phyloP scores from a whole-genome alignment of 92 coral and sea anemone genomes.

The Virgularia gustaviana region DNA sequence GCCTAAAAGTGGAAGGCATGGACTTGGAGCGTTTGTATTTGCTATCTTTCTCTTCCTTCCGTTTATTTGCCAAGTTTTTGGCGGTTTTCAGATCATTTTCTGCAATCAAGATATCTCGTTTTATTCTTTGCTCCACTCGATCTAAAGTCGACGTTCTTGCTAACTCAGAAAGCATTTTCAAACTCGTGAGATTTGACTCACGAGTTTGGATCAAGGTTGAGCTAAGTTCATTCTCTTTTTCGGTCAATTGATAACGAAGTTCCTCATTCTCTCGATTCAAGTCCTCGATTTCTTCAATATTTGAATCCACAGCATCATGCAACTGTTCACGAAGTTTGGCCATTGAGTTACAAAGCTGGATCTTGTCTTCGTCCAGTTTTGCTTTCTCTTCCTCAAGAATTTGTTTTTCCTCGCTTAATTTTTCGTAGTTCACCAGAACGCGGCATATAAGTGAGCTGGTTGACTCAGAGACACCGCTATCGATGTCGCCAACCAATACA shows the following conservation, averaged over 20 bases:
- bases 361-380: slow-evolving; percentile 78
- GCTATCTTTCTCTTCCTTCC: background rate
- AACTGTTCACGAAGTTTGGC: slow-evolving; percentile 76
- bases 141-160: slow-evolving; percentile 63
- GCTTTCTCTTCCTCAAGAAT: slow-evolving; percentile 79
- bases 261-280: slow-evolving; percentile 65
- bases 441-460: slow-evolving; percentile 19
- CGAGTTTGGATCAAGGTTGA: slow-evolving; percentile 55
- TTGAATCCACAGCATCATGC: slow-evolving; percentile 88
- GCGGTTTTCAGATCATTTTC: slow-evolving; percentile 21
- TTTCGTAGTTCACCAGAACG: slow-evolving; percentile 21
- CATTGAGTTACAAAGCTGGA: slow-evolving; percentile 73
- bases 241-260: slow-evolving; percentile 52
- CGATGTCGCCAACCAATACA: slow-evolving; percentile 14
- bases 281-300: slow-evolving; percentile 91
- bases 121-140: slow-evolving; percentile 59
- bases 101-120: slow-evolving; percentile 42
- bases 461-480: slow-evolving; percentile 17
- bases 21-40: slow-evolving; percentile 19
- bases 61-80: background rate
- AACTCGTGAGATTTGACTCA: slow-evolving; percentile 50
- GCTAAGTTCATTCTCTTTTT: slow-evolving; percentile 54
- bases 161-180: slow-evolving; percentile 67
- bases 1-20: slow-evolving; percentile 12
- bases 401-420: slow-evolving; percentile 62